Evolutionary conservation across 1,140 invertebrate species (phyloP).

Genomic region (Metaphire vulgaris): DNA sequence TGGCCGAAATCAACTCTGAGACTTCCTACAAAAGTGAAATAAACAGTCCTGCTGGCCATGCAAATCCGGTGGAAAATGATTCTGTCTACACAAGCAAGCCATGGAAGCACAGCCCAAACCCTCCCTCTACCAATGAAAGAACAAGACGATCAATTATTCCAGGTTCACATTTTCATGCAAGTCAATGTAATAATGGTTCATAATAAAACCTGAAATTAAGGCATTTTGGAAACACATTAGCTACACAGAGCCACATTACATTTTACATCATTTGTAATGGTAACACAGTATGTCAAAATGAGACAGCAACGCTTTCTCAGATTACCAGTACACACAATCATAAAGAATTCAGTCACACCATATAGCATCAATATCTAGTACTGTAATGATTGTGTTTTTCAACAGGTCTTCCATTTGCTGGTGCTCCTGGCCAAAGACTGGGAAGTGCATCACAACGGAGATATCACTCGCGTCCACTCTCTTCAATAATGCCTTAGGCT

Average conservation of each 20-base stretch:
- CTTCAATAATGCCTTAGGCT: slow-evolving; percentile 30
- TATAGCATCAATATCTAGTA: background rate
- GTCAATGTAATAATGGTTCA: no score
- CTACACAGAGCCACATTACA: background rate
- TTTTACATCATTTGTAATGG: no score
- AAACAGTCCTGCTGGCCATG: background rate
- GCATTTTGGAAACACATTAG: background rate
- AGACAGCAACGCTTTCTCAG: background rate
- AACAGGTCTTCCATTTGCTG: slow-evolving; percentile 44
- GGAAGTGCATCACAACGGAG: slow-evolving; percentile 44
- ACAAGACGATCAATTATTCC: no score
- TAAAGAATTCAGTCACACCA: background rate
- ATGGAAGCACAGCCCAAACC: background rate
- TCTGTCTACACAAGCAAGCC: background rate
- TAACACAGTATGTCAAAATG: no score
- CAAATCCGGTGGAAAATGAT: background rate
- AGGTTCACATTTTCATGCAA: no score
- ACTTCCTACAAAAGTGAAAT: no score
- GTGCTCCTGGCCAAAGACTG: slow-evolving; percentile 41
- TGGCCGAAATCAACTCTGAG: background rate
- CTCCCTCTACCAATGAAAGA: background rate
- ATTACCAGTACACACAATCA: background rate
- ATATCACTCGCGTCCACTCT: slow-evolving; percentile 32
- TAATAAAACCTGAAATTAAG: background rate
- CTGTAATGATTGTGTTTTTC: no score